Percentiles rank a stretch among this genome's conserved stretches.
phyloP scores from a whole-genome alignment of 2,113 vertebrate species.

The Periophthalmus modestus region DNA sequence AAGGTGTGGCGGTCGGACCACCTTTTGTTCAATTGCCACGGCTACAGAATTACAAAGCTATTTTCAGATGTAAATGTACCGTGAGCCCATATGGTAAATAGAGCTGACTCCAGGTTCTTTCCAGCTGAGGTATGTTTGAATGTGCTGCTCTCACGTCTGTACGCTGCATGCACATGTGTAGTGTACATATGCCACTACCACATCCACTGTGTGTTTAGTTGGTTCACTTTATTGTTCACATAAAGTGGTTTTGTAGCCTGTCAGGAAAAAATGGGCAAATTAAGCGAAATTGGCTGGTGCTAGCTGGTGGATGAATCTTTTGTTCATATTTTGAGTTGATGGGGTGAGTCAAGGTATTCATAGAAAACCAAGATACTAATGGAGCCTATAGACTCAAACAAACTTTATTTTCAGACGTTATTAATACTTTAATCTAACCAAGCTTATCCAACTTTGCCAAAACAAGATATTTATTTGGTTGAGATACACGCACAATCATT shows the following conservation, averaged over 20 bases:
- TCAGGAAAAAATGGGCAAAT: not conserved
- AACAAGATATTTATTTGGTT: too few species aligned
- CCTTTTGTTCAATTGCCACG: not conserved
- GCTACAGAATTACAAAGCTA: slow-evolving; percentile 21
- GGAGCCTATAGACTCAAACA: too few species aligned
- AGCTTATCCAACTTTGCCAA: too few species aligned
- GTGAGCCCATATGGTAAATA: slow-evolving; percentile 13
- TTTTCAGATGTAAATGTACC: slow-evolving; percentile 32
- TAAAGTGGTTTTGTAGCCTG: not conserved
- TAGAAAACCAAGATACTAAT: too few species aligned
- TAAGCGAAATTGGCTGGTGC: not conserved
- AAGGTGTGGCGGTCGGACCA: slow-evolving; percentile 16
- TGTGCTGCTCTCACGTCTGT: slow-evolving; percentile 17
- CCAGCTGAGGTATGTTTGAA: not conserved
- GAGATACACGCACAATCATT: too few species aligned
- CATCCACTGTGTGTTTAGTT: slow-evolving; percentile 29
- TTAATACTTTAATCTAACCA: too few species aligned
- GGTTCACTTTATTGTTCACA: not conserved
- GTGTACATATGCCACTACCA: slow-evolving; percentile 1
- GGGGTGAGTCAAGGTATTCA: too few species aligned
- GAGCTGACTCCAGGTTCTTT: slow-evolving; percentile 10
- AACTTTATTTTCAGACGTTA: too few species aligned
- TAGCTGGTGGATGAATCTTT: not conserved
- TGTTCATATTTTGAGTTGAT: not conserved
- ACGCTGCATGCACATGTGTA: not conserved